A percentile compares a stretch with the other conserved stretches of the same genome.
Conservation (phyloP, 2,888 invertebrate species). For the Biston stratarius region DNA sequence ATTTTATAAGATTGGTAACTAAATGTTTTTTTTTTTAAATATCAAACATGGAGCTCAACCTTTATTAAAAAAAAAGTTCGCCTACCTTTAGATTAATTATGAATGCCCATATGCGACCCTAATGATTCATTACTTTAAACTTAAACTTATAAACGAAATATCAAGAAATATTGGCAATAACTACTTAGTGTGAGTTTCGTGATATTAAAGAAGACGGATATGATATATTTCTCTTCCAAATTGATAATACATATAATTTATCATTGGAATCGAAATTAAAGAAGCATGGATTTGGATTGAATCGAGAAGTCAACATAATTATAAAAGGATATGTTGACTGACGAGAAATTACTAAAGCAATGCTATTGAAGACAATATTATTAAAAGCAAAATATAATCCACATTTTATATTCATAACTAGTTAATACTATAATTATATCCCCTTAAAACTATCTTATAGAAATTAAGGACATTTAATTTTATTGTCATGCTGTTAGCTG, state of each 20-base stretch:
- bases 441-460: slow-evolving; percentile 60
- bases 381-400: slow-evolving; percentile 80
- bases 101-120: slow-evolving; percentile 13
- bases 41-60: too few relatives aligned
- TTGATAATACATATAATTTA: slow-evolving; percentile 16
- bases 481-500: slow-evolving; percentile 53
- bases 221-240: slow-evolving; percentile 22
- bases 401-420: slow-evolving; percentile 71
- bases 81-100: background rate
- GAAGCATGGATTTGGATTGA: slow-evolving; percentile 29
- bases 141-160: slow-evolving; percentile 6
- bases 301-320: slow-evolving; percentile 31
- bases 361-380: slow-evolving; percentile 85
- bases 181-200: slow-evolving; percentile 17
- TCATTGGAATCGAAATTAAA: slow-evolving; percentile 40
- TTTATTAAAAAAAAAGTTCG: too few relatives aligned
- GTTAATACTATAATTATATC: slow-evolving; percentile 55
- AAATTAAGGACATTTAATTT: slow-evolving; percentile 66
- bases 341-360: slow-evolving; percentile 65
- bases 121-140: slow-evolving; percentile 7
- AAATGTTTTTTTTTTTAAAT: too few relatives aligned
- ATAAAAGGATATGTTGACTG: slow-evolving; percentile 57
- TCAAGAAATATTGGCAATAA: slow-evolving; percentile 35
- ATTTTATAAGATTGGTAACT: background rate
- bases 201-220: slow-evolving; percentile 22